These are phyloP conservation scores for Stegodyphus mimosarum DNA, from an alignment of 1,140 invertebrate genomes.

Conservation along the genomic window DNA sequence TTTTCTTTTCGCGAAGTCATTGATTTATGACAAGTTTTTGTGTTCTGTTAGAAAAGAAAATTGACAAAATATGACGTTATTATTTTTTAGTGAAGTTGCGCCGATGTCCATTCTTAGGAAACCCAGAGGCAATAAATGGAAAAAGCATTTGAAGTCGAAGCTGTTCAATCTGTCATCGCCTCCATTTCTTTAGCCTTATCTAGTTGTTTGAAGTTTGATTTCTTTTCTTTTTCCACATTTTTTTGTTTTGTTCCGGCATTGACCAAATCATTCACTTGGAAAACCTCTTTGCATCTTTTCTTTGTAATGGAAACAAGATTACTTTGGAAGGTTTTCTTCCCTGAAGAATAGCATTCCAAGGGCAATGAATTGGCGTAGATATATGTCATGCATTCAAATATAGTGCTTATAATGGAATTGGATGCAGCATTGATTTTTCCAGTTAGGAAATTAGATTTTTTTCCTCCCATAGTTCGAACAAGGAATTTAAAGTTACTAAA, in stretches of 20 bases:
- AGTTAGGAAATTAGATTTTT: no score
- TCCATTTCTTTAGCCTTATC: conserved; percentile 36
- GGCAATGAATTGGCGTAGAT: conserved; percentile 38
- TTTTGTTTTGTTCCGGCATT: neutral
- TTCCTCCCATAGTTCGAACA: no score
- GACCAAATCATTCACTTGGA: conserved; percentile 46
- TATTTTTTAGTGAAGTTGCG: conserved; percentile 40
- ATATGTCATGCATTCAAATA: neutral
- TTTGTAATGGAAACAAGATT: conserved; percentile 43
- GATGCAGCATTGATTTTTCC: no score
- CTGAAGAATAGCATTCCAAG: conserved; percentile 19
- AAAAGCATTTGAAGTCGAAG: conserved; percentile 53
- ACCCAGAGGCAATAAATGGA: conserved; percentile 44
- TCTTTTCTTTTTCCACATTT: conserved; percentile 6
- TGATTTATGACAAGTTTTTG: conserved; percentile 43
- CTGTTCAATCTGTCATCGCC: conserved; percentile 50
- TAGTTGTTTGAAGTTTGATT: conserved; percentile 27
- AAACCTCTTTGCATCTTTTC: conserved; percentile 41
- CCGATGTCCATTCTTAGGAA: conserved; percentile 47
- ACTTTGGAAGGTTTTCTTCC: conserved; percentile 12
- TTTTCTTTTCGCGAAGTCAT: conserved; percentile 28
- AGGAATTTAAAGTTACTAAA: no score
- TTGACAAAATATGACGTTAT: conserved; percentile 49
- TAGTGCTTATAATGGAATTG: no score
- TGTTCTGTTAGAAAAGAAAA: conserved; percentile 31